Evolutionary conservation across 2,797 vertebrate genomes (phyloP).

Genomic region (Pogonophryne albipinna): DNA sequence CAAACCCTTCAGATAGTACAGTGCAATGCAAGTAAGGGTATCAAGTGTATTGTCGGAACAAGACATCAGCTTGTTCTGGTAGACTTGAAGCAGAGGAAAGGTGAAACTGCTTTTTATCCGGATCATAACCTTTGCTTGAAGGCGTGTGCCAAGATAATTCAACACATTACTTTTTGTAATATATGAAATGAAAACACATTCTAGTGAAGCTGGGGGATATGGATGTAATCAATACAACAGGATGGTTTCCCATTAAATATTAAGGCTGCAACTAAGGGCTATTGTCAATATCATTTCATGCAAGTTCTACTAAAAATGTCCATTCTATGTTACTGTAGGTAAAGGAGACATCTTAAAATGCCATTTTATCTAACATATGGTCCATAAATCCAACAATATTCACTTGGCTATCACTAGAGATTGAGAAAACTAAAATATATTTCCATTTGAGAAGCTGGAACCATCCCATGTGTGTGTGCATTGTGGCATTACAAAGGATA

Average conservation of each 20-base stretch:
- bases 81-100: slow-evolving; percentile 29
- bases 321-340: no score
- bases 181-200: neutral
- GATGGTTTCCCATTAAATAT: neutral
- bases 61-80: slow-evolving; percentile 11
- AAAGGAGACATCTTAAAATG: no score
- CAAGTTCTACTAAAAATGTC: no score
- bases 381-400: neutral
- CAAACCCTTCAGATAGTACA: slow-evolving; percentile 18
- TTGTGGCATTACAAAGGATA: no score
- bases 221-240: neutral
- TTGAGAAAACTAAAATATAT: neutral
- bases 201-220: neutral
- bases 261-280: neutral
- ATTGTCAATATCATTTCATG: neutral
- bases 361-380: neutral
- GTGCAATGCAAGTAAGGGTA: slow-evolving; percentile 5
- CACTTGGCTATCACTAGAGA: neutral
- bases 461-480: no score
- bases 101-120: slow-evolving; percentile 56
- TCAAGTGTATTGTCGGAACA: slow-evolving; percentile 47
- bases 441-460: neutral
- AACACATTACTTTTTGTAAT: slow-evolving; percentile 23
- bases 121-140: slow-evolving; percentile 45
- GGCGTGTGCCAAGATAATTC: slow-evolving; percentile 35